Evolutionary conservation across 2,797 vertebrate species (phyloP).

Genomic region (Cuculus canorus): DNA sequence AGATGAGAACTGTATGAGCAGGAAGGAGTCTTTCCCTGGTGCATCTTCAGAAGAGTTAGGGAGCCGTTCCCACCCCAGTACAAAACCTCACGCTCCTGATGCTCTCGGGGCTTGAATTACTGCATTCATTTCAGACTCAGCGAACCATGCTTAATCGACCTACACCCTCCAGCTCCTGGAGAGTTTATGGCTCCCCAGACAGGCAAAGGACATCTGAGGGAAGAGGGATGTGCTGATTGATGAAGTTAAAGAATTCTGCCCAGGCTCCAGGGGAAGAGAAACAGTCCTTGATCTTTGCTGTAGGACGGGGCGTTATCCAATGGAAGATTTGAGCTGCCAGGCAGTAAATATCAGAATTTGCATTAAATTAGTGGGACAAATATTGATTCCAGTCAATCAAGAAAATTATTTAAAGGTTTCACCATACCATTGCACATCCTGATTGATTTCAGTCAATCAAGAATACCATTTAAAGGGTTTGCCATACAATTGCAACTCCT

Average conservation of each 20-base stretch:
- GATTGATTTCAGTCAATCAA: background rate
- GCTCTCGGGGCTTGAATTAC: background rate
- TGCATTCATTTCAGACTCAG: background rate
- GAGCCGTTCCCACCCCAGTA: background rate
- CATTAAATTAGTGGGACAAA: background rate
- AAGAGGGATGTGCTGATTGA: background rate
- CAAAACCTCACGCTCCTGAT: background rate
- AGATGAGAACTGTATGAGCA: background rate
- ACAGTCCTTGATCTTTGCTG: background rate
- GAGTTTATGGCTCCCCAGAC: background rate
- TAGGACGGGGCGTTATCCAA: accelerated
- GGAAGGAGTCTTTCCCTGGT: background rate
- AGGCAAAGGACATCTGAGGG: background rate
- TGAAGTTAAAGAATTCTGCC: background rate
- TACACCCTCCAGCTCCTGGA: background rate
- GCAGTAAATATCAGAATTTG: background rate
- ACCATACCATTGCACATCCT: background rate
- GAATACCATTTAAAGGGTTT: background rate
- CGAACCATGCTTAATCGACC: background rate
- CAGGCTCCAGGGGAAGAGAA: background rate
- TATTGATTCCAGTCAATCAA: background rate
- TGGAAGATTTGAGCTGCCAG: background rate
- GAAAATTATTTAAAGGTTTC: background rate
- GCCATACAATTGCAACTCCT: background rate
- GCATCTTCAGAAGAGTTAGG: background rate